Conservation (phyloP, 2,888 invertebrate species). For the Ditula angustiorana region DNA sequence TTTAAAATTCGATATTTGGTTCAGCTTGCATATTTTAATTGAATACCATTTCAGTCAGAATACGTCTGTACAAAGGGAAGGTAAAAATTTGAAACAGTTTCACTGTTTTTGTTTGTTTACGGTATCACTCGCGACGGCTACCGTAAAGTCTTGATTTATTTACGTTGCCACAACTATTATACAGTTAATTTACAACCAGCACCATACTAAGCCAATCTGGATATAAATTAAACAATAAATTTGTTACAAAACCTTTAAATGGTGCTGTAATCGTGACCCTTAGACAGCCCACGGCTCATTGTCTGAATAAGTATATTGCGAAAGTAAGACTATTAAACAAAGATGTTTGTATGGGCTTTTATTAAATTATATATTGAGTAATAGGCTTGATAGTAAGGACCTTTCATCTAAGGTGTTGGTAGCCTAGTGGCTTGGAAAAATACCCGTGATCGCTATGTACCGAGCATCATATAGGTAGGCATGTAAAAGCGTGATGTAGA, state of each 20-base stretch:
- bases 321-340: conserved; percentile 28
- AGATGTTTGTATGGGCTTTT: conserved; percentile 22
- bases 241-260: conserved; percentile 31
- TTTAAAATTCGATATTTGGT: background rate
- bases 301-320: conserved; percentile 44
- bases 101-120: no score
- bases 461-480: no score
- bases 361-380: conserved; percentile 31
- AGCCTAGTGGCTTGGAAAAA: no score
- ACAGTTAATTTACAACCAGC: conserved; percentile 26
- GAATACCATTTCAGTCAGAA: background rate
- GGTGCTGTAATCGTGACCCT: conserved; percentile 48
- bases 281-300: conserved; percentile 50
- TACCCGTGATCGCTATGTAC: no score
- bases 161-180: conserved; percentile 5
- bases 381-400: conserved; percentile 26
- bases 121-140: background rate
- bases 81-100: no score
- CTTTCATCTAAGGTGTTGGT: conserved; percentile 17
- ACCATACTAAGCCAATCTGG: conserved; percentile 29
- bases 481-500: no score
- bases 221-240: conserved; percentile 39
- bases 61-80: no score
- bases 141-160: background rate
- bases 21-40: background rate